phyloP scores from a whole-genome alignment of 2,113 vertebrate genomes.

The Pelmatolapia mariae region DNA sequence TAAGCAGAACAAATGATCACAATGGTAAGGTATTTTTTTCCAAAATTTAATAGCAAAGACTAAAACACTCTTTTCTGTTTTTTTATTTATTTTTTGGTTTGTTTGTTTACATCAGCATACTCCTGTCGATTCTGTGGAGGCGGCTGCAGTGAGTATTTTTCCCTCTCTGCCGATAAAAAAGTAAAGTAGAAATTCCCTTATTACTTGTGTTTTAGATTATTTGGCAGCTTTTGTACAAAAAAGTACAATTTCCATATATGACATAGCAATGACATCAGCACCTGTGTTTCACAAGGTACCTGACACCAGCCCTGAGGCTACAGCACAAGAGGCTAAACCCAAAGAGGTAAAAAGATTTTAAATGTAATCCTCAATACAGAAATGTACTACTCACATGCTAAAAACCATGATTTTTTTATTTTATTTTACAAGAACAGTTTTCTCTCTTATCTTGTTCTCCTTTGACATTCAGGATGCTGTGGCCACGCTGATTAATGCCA shows the following conservation, averaged over 20 bases:
- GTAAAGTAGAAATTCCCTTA: not conserved
- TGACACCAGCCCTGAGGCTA: not conserved
- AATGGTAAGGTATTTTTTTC: not conserved
- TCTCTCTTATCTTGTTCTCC: not conserved
- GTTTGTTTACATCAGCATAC: slow-evolving; percentile 4
- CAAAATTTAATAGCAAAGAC: not conserved
- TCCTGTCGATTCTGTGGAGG: not conserved
- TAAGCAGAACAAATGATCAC: not conserved
- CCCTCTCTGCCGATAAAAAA: not conserved
- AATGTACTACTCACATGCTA: not conserved
- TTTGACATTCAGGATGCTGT: not conserved
- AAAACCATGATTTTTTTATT: not conserved
- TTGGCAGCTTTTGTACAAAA: not conserved
- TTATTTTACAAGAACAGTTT: not conserved
- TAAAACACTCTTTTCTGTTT: not conserved
- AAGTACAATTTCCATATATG: not conserved
- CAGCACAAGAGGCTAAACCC: not conserved
- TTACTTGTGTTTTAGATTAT: not conserved
- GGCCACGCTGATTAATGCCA: not conserved
- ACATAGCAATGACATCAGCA: not conserved
- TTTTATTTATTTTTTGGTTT: not conserved
- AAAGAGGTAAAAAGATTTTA: not conserved
- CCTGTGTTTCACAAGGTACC: slow-evolving; percentile 4
- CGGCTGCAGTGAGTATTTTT: not conserved
- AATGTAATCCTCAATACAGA: not conserved